phyloP scores from a whole-genome alignment of 2,888 invertebrate genomes.

The Julus scandinavius region DNA sequence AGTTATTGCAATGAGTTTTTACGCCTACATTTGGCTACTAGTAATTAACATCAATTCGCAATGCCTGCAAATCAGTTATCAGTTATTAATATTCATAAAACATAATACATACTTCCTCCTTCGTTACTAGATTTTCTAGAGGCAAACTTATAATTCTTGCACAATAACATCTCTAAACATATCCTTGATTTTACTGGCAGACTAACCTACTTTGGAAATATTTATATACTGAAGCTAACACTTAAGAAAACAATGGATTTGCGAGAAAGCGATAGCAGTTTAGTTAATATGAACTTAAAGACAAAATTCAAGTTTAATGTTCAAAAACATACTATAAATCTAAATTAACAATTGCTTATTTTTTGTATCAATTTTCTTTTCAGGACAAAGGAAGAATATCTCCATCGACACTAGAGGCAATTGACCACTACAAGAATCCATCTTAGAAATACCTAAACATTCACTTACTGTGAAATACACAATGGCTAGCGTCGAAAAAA shows the following conservation, averaged over 20 bases:
- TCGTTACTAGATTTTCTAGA: too few relatives aligned
- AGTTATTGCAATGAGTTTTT: too few relatives aligned
- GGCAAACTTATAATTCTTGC: background rate
- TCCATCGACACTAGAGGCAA: background rate
- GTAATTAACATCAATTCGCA: too few relatives aligned
- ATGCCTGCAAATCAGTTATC: too few relatives aligned
- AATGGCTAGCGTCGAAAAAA: background rate
- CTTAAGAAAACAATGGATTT: too few relatives aligned
- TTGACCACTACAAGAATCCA: background rate
- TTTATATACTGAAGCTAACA: background rate
- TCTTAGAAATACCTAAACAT: background rate
- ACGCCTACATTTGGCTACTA: too few relatives aligned
- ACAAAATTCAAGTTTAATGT: background rate
- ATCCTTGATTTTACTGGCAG: background rate
- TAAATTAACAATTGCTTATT: background rate
- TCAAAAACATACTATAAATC: background rate
- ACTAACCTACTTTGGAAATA: background rate
- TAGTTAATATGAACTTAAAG: background rate
- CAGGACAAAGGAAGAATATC: background rate
- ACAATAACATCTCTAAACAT: background rate
- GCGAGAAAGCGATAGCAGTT: too few relatives aligned
- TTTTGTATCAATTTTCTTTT: background rate
- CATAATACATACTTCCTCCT: too few relatives aligned
- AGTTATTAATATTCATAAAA: too few relatives aligned
- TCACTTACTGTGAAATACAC: background rate